phyloP scores from a whole-genome alignment of 2,113 vertebrate species.

The Geococcyx californianus region DNA sequence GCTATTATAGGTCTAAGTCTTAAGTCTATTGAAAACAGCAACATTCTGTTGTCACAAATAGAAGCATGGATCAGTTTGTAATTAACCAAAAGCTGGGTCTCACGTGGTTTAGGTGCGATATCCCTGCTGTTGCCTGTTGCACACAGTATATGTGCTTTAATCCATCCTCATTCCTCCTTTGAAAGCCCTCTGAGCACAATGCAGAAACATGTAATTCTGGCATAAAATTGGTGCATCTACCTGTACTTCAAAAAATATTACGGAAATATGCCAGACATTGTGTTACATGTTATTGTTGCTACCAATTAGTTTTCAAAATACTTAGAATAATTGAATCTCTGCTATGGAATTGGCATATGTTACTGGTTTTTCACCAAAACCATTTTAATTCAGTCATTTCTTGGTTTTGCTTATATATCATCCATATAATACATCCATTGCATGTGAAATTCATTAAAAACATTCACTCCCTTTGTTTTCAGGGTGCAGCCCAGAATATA shows the following conservation, averaged over 20 bases:
- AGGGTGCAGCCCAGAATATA: slow-evolving; percentile 68
- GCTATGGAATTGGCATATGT: not conserved
- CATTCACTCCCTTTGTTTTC: slow-evolving; percentile 70
- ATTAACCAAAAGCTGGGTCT: not conserved
- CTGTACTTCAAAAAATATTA: not conserved
- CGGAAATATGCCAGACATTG: not conserved
- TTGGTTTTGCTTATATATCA: slow-evolving; percentile 34
- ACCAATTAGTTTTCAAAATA: not conserved
- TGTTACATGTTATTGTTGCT: not conserved
- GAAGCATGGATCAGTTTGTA: slow-evolving; percentile 14
- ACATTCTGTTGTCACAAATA: not conserved
- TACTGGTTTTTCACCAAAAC: slow-evolving; percentile 29
- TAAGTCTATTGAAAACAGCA: slow-evolving; percentile 31
- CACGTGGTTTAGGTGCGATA: not conserved
- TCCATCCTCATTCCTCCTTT: not conserved
- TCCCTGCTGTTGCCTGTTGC: not conserved
- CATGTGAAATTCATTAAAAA: slow-evolving; percentile 66
- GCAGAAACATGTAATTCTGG: not conserved
- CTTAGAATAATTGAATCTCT: not conserved
- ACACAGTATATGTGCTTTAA: not conserved
- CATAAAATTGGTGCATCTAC: not conserved
- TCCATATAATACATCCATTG: slow-evolving; percentile 49
- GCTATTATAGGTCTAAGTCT: slow-evolving; percentile 4
- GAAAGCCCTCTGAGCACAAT: not conserved
- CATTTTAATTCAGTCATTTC: slow-evolving; percentile 33